Percentiles rank a stretch among this genome's conserved stretches.
Evolutionary conservation across 2,888 invertebrate genomes (phyloP).

Genomic region (Andrena chrysosceles): DNA sequence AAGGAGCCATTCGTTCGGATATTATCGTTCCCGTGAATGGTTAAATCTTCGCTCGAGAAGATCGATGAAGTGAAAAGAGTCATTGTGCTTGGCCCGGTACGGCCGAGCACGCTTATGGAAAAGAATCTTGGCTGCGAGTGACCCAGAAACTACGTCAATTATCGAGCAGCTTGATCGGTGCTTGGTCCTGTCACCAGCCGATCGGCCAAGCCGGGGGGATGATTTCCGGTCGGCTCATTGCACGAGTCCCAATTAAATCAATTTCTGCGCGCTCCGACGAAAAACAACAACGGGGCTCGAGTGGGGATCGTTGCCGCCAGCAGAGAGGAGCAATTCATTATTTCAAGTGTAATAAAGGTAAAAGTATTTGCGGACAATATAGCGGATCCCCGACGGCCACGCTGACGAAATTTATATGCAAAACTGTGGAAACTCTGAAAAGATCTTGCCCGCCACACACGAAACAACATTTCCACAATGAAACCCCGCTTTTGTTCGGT

Average conservation of each 20-base stretch:
- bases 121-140: slow-evolving; percentile 17
- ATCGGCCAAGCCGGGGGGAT: neutral
- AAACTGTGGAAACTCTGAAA: neutral
- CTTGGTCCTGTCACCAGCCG: neutral
- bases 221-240: neutral
- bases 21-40: slow-evolving; percentile 56
- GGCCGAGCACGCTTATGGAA: slow-evolving; percentile 4
- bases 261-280: neutral
- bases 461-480: neutral
- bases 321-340: no score
- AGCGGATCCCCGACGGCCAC: no score
- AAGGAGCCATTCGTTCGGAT: slow-evolving; percentile 35
- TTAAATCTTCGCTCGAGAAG: slow-evolving; percentile 55
- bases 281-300: neutral
- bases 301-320: no score
- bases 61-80: slow-evolving; percentile 46
- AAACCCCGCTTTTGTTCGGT: neutral
- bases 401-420: neutral
- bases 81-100: slow-evolving; percentile 13
- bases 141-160: slow-evolving; percentile 11
- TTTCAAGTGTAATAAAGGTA: neutral
- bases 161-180: neutral
- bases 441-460: neutral
- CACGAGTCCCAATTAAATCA: neutral
- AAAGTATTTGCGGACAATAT: neutral